Evolutionary conservation across 2,888 invertebrate species (phyloP).

Genomic region (Malacosoma neustria): DNA sequence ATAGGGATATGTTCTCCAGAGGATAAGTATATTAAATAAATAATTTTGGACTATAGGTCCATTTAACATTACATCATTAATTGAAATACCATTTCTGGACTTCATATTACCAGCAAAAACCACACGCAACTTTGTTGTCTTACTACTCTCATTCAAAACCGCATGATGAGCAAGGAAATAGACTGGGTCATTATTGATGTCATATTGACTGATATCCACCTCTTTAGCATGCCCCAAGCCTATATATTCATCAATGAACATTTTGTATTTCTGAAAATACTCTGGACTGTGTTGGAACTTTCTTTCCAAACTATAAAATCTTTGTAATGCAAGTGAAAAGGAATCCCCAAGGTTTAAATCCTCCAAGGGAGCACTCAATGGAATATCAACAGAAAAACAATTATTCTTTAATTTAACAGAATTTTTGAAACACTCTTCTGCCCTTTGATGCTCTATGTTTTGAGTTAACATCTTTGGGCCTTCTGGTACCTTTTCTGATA

Average conservation of each 20-base stretch:
- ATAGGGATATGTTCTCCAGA: conserved; percentile 6
- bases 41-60: conserved; percentile 10
- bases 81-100: conserved; percentile 4
- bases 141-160: conserved; percentile 8
- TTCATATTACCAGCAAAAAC: conserved; percentile 10
- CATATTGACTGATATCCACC: conserved; percentile 7
- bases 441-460: conserved; percentile 7
- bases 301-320: conserved; percentile 7
- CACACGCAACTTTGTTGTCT: conserved; percentile 8
- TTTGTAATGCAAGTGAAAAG: conserved; percentile 5
- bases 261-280: conserved; percentile 4
- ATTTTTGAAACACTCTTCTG: conserved; percentile 4
- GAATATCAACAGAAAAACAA: conserved; percentile 3
- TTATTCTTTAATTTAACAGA: conserved; percentile 2
- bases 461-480: conserved; percentile 3
- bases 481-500: conserved; percentile 5
- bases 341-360: conserved; percentile 6
- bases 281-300: conserved; percentile 2
- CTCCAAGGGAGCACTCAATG: conserved; percentile 4
- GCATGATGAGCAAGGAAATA: conserved; percentile 13
- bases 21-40: conserved; percentile 10
- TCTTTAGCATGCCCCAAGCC: conserved; percentile 5
- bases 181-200: conserved; percentile 7
- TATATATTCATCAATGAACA: conserved; percentile 9
- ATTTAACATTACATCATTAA: conserved; percentile 12